Percentiles rank a stretch among this genome's conserved stretches.
Evolutionary conservation across 2,888 invertebrate species (phyloP).

Genomic region (Lasioglossum villosulum): DNA sequence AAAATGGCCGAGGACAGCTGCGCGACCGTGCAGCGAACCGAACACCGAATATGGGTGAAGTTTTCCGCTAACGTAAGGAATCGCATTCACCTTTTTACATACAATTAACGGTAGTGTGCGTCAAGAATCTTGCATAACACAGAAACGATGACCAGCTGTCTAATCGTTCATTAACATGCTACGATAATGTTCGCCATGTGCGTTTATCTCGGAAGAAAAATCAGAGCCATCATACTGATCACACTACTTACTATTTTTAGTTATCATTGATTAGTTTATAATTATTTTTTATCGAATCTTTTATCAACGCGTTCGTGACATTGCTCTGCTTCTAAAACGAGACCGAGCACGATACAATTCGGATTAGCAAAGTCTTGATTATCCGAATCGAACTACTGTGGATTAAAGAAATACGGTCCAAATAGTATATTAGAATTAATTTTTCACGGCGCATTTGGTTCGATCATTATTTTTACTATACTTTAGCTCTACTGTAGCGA

Average conservation of each 20-base stretch:
- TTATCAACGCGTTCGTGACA: background rate
- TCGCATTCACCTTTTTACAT: constrained; percentile 6
- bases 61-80: background rate
- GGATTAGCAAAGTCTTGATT: background rate
- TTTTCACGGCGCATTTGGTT: too few relatives aligned
- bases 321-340: background rate
- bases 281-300: background rate
- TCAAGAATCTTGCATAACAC: background rate
- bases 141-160: background rate
- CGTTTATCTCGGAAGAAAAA: background rate
- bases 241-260: background rate
- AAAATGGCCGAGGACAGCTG: constrained; percentile 25
- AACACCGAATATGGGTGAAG: background rate
- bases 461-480: too few relatives aligned
- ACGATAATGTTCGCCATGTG: background rate
- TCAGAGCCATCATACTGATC: background rate
- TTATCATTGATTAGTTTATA: background rate
- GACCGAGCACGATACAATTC: background rate
- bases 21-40: background rate
- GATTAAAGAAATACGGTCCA: background rate
- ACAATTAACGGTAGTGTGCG: background rate
- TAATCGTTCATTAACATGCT: background rate
- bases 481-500: too few relatives aligned
- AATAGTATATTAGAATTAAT: too few relatives aligned
- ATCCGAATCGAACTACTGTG: background rate